phyloP scores from a whole-genome alignment of 2,888 invertebrate genomes.

The Rotaria magnacalcarata region DNA sequence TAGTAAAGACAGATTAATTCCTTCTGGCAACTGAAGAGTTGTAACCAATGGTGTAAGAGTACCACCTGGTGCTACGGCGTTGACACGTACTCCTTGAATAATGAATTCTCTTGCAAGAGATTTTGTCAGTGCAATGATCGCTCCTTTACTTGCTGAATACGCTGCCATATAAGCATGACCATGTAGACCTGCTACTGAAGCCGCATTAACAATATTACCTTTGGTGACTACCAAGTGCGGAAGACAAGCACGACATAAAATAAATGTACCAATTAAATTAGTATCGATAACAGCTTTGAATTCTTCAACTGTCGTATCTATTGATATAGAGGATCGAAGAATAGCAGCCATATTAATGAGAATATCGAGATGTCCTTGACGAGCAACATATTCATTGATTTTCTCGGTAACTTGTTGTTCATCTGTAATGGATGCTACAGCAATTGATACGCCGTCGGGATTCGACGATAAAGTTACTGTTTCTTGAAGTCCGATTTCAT shows the following conservation, averaged over 20 bases:
- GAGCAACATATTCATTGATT: not conserved
- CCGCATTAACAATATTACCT: not conserved
- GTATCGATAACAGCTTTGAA: not conserved
- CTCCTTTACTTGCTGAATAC: not conserved
- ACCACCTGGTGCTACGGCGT: not conserved
- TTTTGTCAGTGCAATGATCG: not conserved
- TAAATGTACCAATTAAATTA: not conserved
- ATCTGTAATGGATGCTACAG: not conserved
- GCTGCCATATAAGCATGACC: not conserved
- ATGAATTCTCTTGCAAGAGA: not conserved
- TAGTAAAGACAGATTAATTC: not conserved
- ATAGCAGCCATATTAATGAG: not conserved
- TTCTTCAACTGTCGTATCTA: not conserved
- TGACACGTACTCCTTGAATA: not conserved
- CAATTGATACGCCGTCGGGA: not conserved
- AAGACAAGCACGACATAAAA: not conserved
- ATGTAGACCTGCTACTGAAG: not conserved
- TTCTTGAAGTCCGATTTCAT: not conserved
- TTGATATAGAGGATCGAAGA: not conserved
- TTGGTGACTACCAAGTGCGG: not conserved
- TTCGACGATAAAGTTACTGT: not conserved
- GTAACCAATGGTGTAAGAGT: not conserved
- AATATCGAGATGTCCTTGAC: not conserved
- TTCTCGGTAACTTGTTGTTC: not conserved
- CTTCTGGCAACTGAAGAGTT: not conserved